Conservation (phyloP, 2,888 invertebrate genomes). For the Crioceris asparagi region DNA sequence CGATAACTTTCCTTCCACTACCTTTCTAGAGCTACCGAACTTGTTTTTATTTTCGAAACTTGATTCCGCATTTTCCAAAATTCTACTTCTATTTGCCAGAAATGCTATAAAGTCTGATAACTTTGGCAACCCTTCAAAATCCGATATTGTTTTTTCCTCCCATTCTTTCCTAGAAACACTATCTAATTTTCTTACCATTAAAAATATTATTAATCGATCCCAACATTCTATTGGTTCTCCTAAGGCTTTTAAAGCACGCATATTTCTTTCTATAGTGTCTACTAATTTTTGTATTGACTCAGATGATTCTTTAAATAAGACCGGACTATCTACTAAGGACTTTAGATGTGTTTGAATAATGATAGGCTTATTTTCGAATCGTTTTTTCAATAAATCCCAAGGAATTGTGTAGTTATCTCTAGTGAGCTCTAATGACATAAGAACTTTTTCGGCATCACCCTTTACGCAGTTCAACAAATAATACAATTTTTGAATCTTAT, state of each 20-base stretch:
- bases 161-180: constrained; percentile 10
- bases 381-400: constrained; percentile 12
- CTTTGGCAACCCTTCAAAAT: constrained; percentile 5
- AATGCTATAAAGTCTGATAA: constrained; percentile 9
- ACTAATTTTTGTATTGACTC: constrained; percentile 8
- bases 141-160: constrained; percentile 7
- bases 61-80: constrained; percentile 7
- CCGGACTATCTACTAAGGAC: constrained; percentile 11
- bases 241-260: constrained; percentile 12
- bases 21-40: not conserved
- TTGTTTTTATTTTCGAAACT: constrained; percentile 1
- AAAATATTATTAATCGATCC: constrained; percentile 13
- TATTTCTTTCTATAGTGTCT: constrained; percentile 10
- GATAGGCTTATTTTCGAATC: constrained; percentile 15
- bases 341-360: constrained; percentile 15
- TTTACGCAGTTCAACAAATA: constrained; percentile 13
- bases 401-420: constrained; percentile 15
- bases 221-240: constrained; percentile 10
- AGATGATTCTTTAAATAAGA: constrained; percentile 9
- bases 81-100: constrained; percentile 10
- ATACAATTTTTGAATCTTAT: constrained; percentile 13
- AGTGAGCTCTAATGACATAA: constrained; percentile 14
- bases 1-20: not conserved
- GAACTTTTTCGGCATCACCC: constrained; percentile 12
- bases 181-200: constrained; percentile 14